Evolutionary conservation across 1,140 invertebrate genomes (phyloP).

Genomic region (Coenobita brevimanus): DNA sequence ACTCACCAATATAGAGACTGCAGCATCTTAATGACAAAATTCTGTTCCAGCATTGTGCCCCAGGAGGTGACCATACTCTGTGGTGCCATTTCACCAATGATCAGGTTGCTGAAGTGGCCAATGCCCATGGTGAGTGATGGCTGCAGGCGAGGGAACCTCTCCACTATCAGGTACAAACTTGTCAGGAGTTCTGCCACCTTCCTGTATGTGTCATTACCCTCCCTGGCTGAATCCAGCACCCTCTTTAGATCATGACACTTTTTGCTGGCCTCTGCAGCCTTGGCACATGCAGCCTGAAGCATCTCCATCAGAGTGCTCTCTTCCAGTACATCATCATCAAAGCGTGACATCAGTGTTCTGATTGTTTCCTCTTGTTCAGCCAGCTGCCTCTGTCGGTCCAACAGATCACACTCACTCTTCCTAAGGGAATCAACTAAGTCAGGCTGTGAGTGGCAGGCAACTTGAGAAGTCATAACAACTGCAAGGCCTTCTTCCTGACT

Average conservation of each 20-base stretch:
- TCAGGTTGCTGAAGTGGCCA: conserved; percentile 18
- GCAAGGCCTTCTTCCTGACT: conserved; percentile 45
- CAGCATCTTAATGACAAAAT: conserved; percentile 57
- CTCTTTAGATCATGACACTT: conserved; percentile 44
- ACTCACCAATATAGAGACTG: conserved; percentile 44
- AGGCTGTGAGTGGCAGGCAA: conserved; percentile 36
- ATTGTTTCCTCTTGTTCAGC: conserved; percentile 53
- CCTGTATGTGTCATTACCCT: conserved; percentile 44
- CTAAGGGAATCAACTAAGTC: conserved; percentile 39
- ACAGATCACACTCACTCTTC: conserved; percentile 51
- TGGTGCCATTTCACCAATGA: conserved; percentile 37
- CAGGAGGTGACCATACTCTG: conserved; percentile 40
- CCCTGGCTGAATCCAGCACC: conserved; percentile 26
- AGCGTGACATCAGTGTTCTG: conserved; percentile 51
- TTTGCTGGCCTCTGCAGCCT: conserved; percentile 28
- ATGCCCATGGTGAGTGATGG: conserved; percentile 39
- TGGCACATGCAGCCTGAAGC: conserved; percentile 52
- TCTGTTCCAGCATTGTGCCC: conserved; percentile 44
- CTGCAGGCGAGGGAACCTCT: conserved; percentile 34
- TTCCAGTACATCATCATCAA: conserved; percentile 55
- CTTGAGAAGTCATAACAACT: conserved; percentile 16
- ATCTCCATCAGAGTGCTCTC: conserved; percentile 55
- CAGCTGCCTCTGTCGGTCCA: conserved; percentile 43
- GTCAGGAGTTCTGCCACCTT: conserved; percentile 50
- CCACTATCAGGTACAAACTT: conserved; percentile 53